Conservation (phyloP, 2,113 vertebrate species). For the Bufo gargarizans region DNA sequence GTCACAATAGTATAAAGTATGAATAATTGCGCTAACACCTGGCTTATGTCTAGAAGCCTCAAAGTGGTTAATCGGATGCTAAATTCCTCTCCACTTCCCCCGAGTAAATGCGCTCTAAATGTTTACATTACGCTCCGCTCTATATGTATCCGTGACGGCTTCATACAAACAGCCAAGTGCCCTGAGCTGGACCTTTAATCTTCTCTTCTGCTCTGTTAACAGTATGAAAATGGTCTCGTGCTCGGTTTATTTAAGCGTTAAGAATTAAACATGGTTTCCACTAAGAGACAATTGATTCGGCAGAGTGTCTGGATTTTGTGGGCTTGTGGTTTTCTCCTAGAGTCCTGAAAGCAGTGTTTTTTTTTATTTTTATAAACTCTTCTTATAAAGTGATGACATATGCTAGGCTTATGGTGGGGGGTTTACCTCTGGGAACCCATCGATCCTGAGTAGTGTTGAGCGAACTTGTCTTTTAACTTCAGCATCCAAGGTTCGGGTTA, state of each 20-base stretch:
- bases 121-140: constrained; percentile 75
- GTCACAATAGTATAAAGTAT: constrained; percentile 29
- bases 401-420: too few species aligned
- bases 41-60: constrained; percentile 72
- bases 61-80: constrained; percentile 80
- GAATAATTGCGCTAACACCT: constrained; percentile 67
- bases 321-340: neutral
- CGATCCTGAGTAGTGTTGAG: too few species aligned
- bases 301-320: neutral
- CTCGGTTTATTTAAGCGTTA: constrained; percentile 66
- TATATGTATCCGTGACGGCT: constrained; percentile 77
- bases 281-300: constrained; percentile 12
- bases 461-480: too few species aligned
- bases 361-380: neutral
- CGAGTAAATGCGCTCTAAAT: constrained; percentile 76
- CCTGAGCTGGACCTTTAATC: constrained; percentile 76
- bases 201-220: constrained; percentile 71
- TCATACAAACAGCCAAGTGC: constrained; percentile 79
- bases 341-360: neutral
- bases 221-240: constrained; percentile 62
- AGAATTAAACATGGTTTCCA: constrained; percentile 46
- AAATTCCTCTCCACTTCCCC: constrained; percentile 79
- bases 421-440: too few species aligned
- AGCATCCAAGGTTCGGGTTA: too few species aligned
- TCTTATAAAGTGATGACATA: too few species aligned